A percentile compares a stretch with the other conserved stretches of the same genome.
These are phyloP conservation scores for Heliocidaris erythrogramma DNA, from an alignment of 35 echinoderm and acorn worm species.

Conservation along the genomic window DNA sequence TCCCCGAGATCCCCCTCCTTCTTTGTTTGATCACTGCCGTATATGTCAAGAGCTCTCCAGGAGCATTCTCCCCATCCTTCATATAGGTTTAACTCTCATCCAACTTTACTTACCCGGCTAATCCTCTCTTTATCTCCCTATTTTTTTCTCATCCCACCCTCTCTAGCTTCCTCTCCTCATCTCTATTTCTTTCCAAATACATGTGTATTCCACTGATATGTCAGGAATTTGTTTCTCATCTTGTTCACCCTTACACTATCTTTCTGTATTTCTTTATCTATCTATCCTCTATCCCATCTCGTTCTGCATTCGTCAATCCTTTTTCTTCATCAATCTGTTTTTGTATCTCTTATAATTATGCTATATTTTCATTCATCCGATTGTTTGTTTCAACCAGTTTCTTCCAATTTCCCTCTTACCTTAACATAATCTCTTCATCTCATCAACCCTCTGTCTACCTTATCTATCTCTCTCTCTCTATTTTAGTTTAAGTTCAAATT, in stretches of 20 bases:
- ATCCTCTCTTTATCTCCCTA: background rate
- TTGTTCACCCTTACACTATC: background rate
- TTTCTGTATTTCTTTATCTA: no score
- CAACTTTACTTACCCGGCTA: background rate
- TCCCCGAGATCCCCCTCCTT: background rate
- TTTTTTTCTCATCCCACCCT: background rate
- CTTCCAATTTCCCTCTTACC: no score
- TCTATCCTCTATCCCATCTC: background rate
- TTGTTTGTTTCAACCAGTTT: no score
- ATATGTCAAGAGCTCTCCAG: background rate
- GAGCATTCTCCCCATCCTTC: background rate
- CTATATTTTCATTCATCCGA: no score
- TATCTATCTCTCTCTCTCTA: background rate
- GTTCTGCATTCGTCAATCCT: background rate
- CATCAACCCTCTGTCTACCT: background rate
- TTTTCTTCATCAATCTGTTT: no score
- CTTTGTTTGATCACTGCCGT: background rate
- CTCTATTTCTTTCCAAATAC: background rate
- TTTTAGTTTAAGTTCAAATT: no score
- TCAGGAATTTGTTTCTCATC: background rate
- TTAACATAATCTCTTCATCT: background rate
- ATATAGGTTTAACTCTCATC: background rate
- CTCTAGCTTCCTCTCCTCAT: background rate
- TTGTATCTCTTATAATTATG: no score
- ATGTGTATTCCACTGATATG: no score